These are phyloP conservation scores for Myotis brandtii DNA, from an alignment of 2,113 vertebrate species.

Conservation along the genomic window DNA sequence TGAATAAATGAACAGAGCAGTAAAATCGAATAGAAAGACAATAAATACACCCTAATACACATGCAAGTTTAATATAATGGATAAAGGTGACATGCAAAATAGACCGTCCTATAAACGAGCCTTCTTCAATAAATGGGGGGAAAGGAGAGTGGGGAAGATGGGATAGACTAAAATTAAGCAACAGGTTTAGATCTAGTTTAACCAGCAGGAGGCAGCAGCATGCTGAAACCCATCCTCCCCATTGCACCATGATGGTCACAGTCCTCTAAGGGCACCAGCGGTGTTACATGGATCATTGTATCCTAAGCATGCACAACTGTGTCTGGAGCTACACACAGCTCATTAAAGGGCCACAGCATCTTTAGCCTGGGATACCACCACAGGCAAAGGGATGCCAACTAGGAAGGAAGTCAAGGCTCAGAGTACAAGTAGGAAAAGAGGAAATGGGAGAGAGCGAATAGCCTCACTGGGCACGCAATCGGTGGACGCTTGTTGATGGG, in stretches of 20 bases:
- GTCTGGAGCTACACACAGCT: not conserved
- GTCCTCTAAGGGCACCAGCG: not conserved
- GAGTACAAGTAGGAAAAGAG: not conserved
- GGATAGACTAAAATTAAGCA: not conserved
- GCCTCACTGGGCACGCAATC: not conserved
- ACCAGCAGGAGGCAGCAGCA: not conserved
- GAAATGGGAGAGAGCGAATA: not conserved
- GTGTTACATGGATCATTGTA: accelerated
- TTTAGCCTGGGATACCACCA: not conserved
- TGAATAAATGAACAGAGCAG: not conserved
- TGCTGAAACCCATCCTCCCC: not conserved
- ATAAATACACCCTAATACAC: not conserved
- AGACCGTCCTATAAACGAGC: not conserved
- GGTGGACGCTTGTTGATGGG: not conserved
- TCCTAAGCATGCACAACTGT: not conserved
- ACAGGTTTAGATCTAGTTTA: not conserved
- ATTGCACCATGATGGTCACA: accelerated
- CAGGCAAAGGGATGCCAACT: not conserved
- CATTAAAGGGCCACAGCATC: accelerated
- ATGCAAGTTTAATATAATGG: not conserved
- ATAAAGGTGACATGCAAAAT: not conserved
- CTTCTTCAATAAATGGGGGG: not conserved
- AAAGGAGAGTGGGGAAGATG: not conserved
- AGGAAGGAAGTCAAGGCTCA: not conserved
- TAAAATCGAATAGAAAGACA: not conserved